These are phyloP conservation scores for Eulemur rubriventer DNA, from an alignment of 2,797 vertebrate genomes.

Conservation along the genomic window DNA sequence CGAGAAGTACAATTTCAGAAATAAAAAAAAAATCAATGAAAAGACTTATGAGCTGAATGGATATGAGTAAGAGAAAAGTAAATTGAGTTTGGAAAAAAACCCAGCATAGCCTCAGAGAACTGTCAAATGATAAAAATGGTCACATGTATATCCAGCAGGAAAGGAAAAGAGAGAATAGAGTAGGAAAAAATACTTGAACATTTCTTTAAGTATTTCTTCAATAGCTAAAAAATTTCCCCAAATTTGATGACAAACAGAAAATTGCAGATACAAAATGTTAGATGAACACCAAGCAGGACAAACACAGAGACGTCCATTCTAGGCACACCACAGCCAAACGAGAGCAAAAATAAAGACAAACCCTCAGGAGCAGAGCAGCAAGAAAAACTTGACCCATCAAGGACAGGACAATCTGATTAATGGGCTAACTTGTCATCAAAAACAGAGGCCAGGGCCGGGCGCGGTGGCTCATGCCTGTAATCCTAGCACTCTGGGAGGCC, in stretches of 20 bases:
- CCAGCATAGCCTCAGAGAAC: not conserved
- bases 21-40: not conserved
- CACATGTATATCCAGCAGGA: not conserved
- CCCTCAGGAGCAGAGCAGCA: not conserved
- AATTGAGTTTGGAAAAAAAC: not conserved
- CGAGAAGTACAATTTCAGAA: not conserved
- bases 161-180: not conserved
- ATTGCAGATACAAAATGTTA: not conserved
- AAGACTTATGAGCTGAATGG: not conserved
- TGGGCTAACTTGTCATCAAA: not conserved
- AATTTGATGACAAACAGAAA: not conserved
- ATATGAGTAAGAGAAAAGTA: not conserved
- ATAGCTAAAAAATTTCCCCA: not conserved
- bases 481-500: too few species aligned
- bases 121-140: not conserved
- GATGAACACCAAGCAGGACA: not conserved
- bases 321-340: not conserved
- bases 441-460: too few species aligned
- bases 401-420: not conserved
- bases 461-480: too few species aligned
- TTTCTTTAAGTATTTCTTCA: not conserved
- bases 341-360: not conserved
- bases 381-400: not conserved
- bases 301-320: accelerated
- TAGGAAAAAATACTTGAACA: not conserved